Percentiles rank a stretch among this genome's conserved stretches.
These are phyloP conservation scores for Dendrophyllia cribrosa DNA, from an alignment of 64 coral and sea anemone genomes.

Conservation along the genomic window DNA sequence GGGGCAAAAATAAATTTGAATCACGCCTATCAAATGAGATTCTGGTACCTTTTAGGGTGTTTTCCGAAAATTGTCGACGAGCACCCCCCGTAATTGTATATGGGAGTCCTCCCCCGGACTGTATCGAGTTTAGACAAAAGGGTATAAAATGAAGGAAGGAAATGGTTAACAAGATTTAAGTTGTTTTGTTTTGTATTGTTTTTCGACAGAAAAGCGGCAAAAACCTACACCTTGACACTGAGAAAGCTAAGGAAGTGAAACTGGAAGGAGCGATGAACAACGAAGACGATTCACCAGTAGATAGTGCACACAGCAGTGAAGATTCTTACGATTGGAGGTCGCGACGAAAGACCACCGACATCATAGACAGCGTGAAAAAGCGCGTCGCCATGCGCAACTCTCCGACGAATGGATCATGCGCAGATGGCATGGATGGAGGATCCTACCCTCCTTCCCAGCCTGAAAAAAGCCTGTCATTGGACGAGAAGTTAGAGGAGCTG, in stretches of 20 bases:
- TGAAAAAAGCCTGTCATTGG: conserved; percentile 22
- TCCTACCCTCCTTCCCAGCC: not conserved
- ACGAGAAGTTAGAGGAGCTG: conserved; percentile 39
- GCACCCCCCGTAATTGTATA: too few species aligned
- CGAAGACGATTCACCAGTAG: conserved; percentile 15
- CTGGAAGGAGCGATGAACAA: not conserved
- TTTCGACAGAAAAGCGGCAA: not conserved
- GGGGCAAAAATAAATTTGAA: too few species aligned
- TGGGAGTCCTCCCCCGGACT: too few species aligned
- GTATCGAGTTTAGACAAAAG: too few species aligned
- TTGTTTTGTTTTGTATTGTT: not conserved
- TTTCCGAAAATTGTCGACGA: too few species aligned
- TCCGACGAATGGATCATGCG: not conserved
- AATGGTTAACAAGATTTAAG: too few species aligned
- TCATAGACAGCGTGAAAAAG: conserved; percentile 72
- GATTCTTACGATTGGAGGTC: conserved; percentile 66
- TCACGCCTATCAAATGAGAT: too few species aligned
- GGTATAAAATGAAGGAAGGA: too few species aligned
- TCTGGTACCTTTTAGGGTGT: too few species aligned
- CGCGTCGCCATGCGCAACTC: conserved; percentile 24
- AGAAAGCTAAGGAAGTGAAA: not conserved
- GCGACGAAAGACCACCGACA: conserved; percentile 43
- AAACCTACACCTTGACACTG: not conserved
- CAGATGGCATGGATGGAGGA: not conserved
- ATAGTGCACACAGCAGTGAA: conserved; percentile 27